Percentiles rank a stretch among this genome's conserved stretches.
Conservation (phyloP, 2,113 vertebrate species). For the Pelecanus crispus region DNA sequence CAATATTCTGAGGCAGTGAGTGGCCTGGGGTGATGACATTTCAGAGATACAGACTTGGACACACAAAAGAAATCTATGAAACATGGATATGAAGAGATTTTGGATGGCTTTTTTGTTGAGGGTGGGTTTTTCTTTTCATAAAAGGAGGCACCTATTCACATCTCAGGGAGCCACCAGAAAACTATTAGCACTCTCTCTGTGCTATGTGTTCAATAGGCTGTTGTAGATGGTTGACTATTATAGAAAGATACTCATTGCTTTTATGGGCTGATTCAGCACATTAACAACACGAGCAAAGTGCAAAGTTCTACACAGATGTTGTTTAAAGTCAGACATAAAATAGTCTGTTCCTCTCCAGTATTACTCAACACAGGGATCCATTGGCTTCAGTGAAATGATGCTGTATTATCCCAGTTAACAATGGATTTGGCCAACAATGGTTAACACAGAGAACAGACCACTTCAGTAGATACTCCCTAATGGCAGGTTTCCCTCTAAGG, state of each 20-base stretch:
- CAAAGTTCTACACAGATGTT: neutral
- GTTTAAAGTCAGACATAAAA: neutral
- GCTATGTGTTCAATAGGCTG: neutral
- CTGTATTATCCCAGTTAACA: neutral
- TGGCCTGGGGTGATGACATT: slow-evolving; percentile 12
- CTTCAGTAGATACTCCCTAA: neutral
- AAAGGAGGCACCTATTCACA: slow-evolving; percentile 4
- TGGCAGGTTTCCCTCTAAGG: neutral
- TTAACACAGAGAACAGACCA: neutral
- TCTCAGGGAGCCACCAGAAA: neutral
- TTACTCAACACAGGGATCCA: neutral
- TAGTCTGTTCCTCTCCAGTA: neutral
- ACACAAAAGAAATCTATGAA: slow-evolving; percentile 35
- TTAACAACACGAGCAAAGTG: neutral
- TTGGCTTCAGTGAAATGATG: neutral
- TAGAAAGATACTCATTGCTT: neutral
- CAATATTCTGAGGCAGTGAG: slow-evolving; percentile 38
- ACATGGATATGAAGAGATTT: slow-evolving; percentile 26
- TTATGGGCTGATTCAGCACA: neutral
- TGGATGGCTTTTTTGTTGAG: neutral
- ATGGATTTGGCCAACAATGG: neutral
- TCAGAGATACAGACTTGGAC: slow-evolving; percentile 22
- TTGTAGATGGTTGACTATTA: neutral
- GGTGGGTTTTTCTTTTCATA: neutral
- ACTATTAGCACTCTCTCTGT: neutral